A percentile compares a stretch with the other conserved stretches of the same genome.
These are phyloP conservation scores for Muntiacus muntjak DNA, from an alignment of 2,113 vertebrate genomes.

Conservation along the genomic window DNA sequence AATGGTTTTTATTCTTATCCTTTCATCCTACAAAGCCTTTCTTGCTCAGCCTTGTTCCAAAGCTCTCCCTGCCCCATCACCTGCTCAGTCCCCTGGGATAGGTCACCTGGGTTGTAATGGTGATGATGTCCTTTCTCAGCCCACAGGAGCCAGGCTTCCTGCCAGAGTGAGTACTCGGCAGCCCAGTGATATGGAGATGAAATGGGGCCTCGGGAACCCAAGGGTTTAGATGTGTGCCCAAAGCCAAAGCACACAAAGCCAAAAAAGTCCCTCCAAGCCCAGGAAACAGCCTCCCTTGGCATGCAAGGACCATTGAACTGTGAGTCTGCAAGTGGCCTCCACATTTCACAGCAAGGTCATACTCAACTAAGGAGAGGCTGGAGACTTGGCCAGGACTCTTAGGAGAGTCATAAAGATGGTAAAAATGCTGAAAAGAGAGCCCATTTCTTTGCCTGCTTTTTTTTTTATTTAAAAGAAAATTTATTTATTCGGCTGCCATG, in stretches of 20 bases:
- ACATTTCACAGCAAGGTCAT: neutral
- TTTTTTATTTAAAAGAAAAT: neutral
- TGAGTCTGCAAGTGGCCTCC: neutral
- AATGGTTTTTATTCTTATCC: neutral
- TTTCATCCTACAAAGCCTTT: neutral
- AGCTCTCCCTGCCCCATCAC: neutral
- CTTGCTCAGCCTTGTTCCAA: neutral
- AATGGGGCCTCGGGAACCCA: neutral
- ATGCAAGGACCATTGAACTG: accelerated
- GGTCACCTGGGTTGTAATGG: neutral
- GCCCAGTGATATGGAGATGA: neutral
- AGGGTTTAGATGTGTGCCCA: neutral
- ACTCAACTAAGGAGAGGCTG: neutral
- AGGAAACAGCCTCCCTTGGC: neutral
- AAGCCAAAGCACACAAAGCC: neutral
- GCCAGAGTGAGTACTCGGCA: neutral
- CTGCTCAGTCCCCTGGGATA: neutral
- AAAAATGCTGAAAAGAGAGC: neutral
- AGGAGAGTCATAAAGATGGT: neutral
- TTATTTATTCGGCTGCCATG: neutral
- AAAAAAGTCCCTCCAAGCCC: neutral
- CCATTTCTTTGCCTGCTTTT: neutral
- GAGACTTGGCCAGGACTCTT: neutral
- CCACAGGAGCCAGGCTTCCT: neutral
- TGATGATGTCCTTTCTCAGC: neutral